Conservation (phyloP, 2,113 vertebrate species). For the Astur gentilis region DNA sequence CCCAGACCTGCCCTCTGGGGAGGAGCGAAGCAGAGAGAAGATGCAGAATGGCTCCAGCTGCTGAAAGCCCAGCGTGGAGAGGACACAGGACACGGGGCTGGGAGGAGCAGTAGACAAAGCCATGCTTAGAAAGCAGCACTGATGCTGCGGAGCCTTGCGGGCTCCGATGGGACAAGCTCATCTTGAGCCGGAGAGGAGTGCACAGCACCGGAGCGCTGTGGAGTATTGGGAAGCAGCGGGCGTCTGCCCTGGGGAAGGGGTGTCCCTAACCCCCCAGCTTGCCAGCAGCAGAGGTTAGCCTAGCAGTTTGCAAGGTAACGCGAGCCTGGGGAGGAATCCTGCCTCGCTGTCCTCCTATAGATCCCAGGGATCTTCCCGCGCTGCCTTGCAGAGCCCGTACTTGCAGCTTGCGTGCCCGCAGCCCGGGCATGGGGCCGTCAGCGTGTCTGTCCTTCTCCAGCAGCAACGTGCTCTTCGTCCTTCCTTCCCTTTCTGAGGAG, state of each 20-base stretch:
- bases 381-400: background rate
- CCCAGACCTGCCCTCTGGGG: background rate
- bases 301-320: background rate
- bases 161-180: background rate
- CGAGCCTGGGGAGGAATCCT: background rate
- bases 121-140: background rate
- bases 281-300: background rate
- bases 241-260: background rate
- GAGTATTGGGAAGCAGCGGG: background rate
- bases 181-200: rapidly evolving
- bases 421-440: rapidly evolving
- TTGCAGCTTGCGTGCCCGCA: background rate
- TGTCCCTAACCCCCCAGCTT: background rate
- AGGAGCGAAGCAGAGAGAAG: background rate
- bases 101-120: background rate
- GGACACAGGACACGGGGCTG: background rate
- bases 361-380: background rate
- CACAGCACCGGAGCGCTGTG: rapidly evolving
- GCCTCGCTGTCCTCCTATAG: background rate
- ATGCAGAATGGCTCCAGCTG: constrained; percentile 29
- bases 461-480: background rate
- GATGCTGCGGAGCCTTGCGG: background rate
- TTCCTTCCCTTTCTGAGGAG: background rate
- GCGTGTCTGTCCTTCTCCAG: background rate
- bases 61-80: background rate